Evolutionary conservation across 2,113 vertebrate genomes (phyloP), one percentile per base, ranked within the genome.

Genomic region (Steatornis caripensis): DNA sequence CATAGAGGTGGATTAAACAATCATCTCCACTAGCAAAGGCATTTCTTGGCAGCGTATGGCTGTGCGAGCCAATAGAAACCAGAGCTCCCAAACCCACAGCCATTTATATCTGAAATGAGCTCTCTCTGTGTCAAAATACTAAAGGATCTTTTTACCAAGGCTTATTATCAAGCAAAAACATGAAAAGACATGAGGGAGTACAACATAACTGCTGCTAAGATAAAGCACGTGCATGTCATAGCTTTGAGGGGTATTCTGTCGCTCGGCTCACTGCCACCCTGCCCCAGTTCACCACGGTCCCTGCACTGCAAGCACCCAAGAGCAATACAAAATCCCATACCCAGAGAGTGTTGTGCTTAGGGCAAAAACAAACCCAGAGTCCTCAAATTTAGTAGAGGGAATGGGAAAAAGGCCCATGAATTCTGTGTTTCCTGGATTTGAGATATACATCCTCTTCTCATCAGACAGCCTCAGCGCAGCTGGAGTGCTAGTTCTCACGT

Each of bases 241-340:
- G 19, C 8, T 0, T 15, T 0, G 0, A 69, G 22, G 15, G 32
- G 6, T 29, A 74, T 84, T 43, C 39, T 80, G 19, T 19, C 34
- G 30, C 39, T 60, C 39, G 87, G 74, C 15, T 89, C 21, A 16
- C 36, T 57, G 61, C 23, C 69, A 39, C 19, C 49, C 49, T 69
- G 41, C 7, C 41, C 32, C n/a, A 46, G 29, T 22, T 82, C 26
- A 9, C 55, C 5, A 0, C 0, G 1, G 46, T 29, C 43, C 36
- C 65, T 71, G 29, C 16, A 32, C n/a, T 54, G 48, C 24, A 14
- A 78, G 41, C 70, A n/a, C 24, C 7, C 21, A n/a, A 58, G 17
- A 71, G 36, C 36, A 54, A 27, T 26, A 46, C 6, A 18, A 85
- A 75, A 41, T 17, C 51, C 32, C 21, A 13, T 34, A 61, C 21